Percentiles rank a stretch among this genome's conserved stretches.
These are phyloP conservation scores for Paradoxurus hermaphroditus DNA, from an alignment of 2,113 vertebrate species.

Conservation along the genomic window DNA sequence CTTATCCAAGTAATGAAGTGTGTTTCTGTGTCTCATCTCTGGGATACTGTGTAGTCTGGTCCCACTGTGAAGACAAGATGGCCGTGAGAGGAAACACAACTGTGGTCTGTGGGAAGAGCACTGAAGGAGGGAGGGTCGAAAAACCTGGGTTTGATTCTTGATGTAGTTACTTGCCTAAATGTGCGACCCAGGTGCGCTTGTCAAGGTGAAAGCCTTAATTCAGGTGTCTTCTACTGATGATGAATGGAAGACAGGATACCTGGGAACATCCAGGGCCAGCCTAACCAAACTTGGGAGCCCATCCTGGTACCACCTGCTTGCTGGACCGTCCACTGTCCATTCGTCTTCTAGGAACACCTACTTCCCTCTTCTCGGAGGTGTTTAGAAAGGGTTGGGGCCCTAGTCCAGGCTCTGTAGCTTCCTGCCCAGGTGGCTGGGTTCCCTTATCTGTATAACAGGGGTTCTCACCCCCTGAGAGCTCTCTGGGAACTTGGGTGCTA, in stretches of 20 bases:
- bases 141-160: not conserved
- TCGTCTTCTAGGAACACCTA: not conserved
- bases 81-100: not conserved
- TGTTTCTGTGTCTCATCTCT: not conserved
- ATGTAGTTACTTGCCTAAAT: not conserved
- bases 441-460: not conserved
- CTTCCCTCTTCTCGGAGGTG: not conserved
- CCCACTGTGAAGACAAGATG: not conserved
- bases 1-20: not conserved
- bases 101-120: not conserved
- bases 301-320: rapidly evolving
- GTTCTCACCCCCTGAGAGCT: not conserved
- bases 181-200: not conserved
- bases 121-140: not conserved
- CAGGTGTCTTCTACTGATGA: not conserved
- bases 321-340: not conserved
- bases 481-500: not conserved
- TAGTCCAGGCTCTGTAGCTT: not conserved
- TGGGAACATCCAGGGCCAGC: rapidly evolving
- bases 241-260: not conserved
- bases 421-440: not conserved
- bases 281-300: not conserved
- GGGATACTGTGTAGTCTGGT: not conserved
- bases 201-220: not conserved
- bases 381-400: not conserved